phyloP scores from a whole-genome alignment of 1,140 invertebrate species.

The Penaeus indicus region DNA sequence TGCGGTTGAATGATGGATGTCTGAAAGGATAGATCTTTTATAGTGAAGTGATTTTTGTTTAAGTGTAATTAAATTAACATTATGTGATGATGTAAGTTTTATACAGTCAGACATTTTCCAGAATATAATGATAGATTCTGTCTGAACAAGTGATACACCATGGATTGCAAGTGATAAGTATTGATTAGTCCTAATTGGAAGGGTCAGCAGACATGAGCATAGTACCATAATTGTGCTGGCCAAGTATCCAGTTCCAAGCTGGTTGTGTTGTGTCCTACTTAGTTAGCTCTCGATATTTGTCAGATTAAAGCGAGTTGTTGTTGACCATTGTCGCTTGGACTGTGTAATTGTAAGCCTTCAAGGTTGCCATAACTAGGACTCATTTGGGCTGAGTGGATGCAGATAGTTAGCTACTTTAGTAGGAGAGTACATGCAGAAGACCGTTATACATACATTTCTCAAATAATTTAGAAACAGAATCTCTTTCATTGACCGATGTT shows the following conservation, averaged over 20 bases:
- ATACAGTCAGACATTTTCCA: slow-evolving; percentile 17
- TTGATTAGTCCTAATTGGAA: too few relatives aligned
- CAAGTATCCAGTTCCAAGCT: slow-evolving; percentile 4
- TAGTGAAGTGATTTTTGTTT: slow-evolving; percentile 17
- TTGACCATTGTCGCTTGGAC: too few relatives aligned
- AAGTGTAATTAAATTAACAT: neutral
- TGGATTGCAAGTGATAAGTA: too few relatives aligned
- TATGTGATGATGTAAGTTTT: slow-evolving; percentile 29
- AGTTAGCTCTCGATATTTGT: too few relatives aligned
- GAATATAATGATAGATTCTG: neutral
- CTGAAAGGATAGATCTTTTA: slow-evolving; percentile 31
- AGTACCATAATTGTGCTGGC: neutral
- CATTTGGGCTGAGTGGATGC: neutral
- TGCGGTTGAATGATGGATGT: slow-evolving; percentile 2
- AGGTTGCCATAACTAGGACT: slow-evolving; percentile 47
- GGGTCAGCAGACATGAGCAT: slow-evolving; percentile 20
- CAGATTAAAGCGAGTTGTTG: too few relatives aligned
- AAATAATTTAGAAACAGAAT: too few relatives aligned
- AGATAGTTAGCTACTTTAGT: too few relatives aligned
- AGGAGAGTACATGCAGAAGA: too few relatives aligned
- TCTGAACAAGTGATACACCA: neutral
- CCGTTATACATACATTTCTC: too few relatives aligned
- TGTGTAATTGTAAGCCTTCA: slow-evolving; percentile 10
- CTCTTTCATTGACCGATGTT: too few relatives aligned
- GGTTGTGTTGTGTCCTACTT: too few relatives aligned